Conservation (phyloP, 2,113 vertebrate genomes). For the Cyanoramphus novaezelandiae region DNA sequence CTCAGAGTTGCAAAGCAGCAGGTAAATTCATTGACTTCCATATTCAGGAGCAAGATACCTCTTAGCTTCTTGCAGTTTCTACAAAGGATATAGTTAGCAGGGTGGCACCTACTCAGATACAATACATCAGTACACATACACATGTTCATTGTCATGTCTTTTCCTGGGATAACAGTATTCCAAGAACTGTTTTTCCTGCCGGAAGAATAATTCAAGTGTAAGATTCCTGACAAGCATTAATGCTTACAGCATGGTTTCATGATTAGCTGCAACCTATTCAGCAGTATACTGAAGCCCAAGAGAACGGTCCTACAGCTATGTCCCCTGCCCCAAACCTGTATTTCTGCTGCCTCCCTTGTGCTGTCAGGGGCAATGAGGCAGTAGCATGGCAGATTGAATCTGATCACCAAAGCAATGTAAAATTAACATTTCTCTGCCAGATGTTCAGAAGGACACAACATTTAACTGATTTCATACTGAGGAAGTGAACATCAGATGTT, state of each 20-base stretch:
- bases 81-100: neutral
- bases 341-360: neutral
- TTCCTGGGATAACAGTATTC: neutral
- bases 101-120: neutral
- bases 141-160: neutral
- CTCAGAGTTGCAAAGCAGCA: neutral
- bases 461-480: neutral
- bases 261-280: neutral
- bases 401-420: neutral
- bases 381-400: neutral
- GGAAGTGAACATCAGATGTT: neutral
- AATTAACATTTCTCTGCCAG: neutral
- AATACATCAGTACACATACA: neutral
- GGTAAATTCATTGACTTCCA: neutral
- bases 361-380: neutral
- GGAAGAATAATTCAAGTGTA: neutral
- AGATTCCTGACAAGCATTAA: neutral
- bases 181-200: neutral
- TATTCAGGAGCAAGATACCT: neutral
- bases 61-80: neutral
- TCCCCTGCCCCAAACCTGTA: fast-evolving
- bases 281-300: neutral
- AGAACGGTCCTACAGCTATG: neutral
- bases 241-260: neutral
- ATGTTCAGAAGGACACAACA: neutral